Conservation (phyloP, 1,140 invertebrate genomes). For the Drosophila pseudoobscura region DNA sequence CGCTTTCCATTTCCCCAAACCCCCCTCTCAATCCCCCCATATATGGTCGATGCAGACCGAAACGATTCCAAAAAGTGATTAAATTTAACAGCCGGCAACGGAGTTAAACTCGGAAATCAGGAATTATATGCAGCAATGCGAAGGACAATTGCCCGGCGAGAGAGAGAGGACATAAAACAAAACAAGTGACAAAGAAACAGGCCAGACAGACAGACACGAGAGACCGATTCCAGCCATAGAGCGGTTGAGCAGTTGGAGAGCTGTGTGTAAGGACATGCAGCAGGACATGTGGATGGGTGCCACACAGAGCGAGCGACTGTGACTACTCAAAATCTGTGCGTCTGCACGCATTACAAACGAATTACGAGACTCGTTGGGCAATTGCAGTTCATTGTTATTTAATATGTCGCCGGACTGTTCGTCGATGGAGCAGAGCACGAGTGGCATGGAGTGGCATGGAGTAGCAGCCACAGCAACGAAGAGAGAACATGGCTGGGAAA, state of each 20-base stretch:
- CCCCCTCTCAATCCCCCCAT: background rate
- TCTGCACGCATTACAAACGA: slow-evolving; percentile 80
- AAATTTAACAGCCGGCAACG: slow-evolving; percentile 67
- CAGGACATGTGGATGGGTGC: slow-evolving; percentile 22
- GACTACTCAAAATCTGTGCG: slow-evolving; percentile 77
- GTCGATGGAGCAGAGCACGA: slow-evolving; percentile 27
- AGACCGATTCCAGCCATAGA: background rate
- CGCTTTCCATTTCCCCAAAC: background rate
- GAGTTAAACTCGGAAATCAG: slow-evolving; percentile 67
- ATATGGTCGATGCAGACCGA: background rate
- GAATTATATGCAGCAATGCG: slow-evolving; percentile 65
- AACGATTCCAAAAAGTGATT: slow-evolving; percentile 57
- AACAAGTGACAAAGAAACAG: slow-evolving; percentile 43
- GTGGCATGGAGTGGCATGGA: slow-evolving; percentile 6
- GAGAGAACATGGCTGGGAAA: slow-evolving; percentile 57
- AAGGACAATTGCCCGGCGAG: slow-evolving; percentile 49
- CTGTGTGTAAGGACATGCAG: slow-evolving; percentile 14
- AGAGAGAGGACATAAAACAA: slow-evolving; percentile 59
- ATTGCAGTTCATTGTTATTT: slow-evolving; percentile 82
- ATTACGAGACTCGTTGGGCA: slow-evolving; percentile 79
- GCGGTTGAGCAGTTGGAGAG: background rate
- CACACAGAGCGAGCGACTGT: slow-evolving; percentile 28
- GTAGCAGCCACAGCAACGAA: slow-evolving; percentile 14
- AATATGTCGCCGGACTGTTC: slow-evolving; percentile 58
- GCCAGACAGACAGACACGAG: slow-evolving; percentile 1